Base-by-base conservation (phyloP, 1,140 invertebrate genomes). In the Microplitis mediator region DNA sequence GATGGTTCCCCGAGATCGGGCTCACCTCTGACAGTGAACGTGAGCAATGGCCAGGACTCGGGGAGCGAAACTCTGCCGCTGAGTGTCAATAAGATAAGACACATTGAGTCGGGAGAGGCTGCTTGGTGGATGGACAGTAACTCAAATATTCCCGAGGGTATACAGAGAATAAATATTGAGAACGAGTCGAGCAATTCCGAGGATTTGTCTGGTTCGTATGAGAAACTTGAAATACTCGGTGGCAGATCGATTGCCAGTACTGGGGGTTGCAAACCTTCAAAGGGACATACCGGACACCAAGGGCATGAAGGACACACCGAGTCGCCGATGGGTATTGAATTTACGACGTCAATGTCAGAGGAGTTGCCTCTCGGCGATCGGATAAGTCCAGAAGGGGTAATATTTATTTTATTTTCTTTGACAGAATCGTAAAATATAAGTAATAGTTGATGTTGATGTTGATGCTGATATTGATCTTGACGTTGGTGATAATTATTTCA, bases 311-410 rank as follows among this genome's bases (percentile, higher is more conserved):
- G 36, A 45, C 39, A 45, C 11, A 45, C 45, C 14, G 32, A 82
- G 52, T 77, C 80, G 35, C 81, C 73, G 77, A 86, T 85, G 69
- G 82, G 84, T 35, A 77, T 82, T 50, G 79, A 85, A 71, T 84
- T 83, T 79, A 77, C 80, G n/a, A 76, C 75, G 62, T 76, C 81
- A 50, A 63, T 74, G 8, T 76, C 77, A 2, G 31, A 72, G 4
- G 36, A 72, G 11, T 60, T 69, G 6, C 63, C 73, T 32, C 83
- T 94, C 23, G 93, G 93, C n/a, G 93, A 93, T 79, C 89, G 93
- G 74, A 91, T 92, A 71, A 94, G 93, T 85, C 93, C 93, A 2
- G 92, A 94, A 88, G 92, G 92, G 72, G 86, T 92, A 75, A 81
- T 74, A 45, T 67, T 63, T 76, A 76, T 66, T 54, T 74, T 61